Evolutionary conservation across 2,113 vertebrate species (phyloP), one percentile per base, ranked within the genome.

Genomic region (Morone chrysops): DNA sequence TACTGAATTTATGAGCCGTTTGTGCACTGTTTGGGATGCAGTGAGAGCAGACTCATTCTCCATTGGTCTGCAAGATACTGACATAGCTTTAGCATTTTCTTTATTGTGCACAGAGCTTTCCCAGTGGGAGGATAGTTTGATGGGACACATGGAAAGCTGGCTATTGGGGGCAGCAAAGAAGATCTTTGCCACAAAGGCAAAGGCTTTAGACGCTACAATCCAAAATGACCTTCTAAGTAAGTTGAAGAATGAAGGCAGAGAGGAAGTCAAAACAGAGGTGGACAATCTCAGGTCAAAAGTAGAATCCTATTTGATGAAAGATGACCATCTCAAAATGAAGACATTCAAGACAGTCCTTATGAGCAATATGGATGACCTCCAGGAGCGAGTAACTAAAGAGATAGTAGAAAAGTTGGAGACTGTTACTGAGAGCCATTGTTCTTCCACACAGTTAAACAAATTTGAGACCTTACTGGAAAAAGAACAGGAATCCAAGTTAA

Each of bases 31-130:
- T 63, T 94, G 95, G 94, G 93, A 94, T 47, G 74, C 73, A 1
- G 89, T 95, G 41, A 93, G 89, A 90, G 74, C 83, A 56, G 82
- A 88, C n/a, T 92, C 86, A 22, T 94, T 94, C 81, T 72, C 86
- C 12, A 80, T 92, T 69, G 75, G 84, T 50, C 84, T 94, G 20
- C 77, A 88, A 82, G 81, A 93, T 51, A 94, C 70, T 12, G 77
- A 90, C 12, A 80, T 83, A 57, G 94, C 92, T 41, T 76, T 90
- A 68, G 76, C 80, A 20, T 93, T 95, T 61, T 89, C 90, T 40
- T 57, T 90, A 20, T 50, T 95, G 31, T 94, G 94, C 79, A 89
- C 83, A 79, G 85, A 94, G 81, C 63, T 94, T 65, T 91, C 86
- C 5, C 68, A 90, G 7, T 93, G 90, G 91, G 87, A 95, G 47